Evolutionary conservation across 2,888 invertebrate species (phyloP).

Genomic region (Trissoscelio sp.): DNA sequence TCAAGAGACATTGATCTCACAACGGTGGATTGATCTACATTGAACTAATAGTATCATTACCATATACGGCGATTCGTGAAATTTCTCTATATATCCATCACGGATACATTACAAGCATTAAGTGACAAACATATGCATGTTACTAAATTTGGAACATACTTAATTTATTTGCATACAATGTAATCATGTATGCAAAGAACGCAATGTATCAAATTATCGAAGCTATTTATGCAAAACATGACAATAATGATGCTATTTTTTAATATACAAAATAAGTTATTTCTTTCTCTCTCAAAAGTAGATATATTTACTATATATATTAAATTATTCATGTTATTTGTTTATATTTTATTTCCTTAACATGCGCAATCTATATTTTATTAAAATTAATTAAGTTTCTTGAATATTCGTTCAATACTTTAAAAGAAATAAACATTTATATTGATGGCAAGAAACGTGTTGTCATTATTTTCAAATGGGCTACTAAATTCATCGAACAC

Average conservation of each 20-base stretch:
- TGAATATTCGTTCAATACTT: too few species aligned
- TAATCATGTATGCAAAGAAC: background rate
- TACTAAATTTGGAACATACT: background rate
- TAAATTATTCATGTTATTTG: too few species aligned
- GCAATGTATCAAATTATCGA: constrained; percentile 1
- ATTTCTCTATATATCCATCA: constrained; percentile 5
- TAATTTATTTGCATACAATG: constrained; percentile 11
- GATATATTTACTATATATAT: too few species aligned
- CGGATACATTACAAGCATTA: background rate
- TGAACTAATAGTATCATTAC: background rate
- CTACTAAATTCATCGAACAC: constrained; percentile 21
- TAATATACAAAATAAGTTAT: too few species aligned
- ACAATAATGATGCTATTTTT: background rate
- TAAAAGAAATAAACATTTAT: too few species aligned
- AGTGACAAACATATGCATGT: background rate
- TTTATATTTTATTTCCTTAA: too few species aligned
- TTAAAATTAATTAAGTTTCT: too few species aligned
- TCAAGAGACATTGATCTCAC: background rate
- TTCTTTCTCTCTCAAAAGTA: too few species aligned
- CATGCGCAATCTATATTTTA: too few species aligned
- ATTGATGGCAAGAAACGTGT: constrained; percentile 17
- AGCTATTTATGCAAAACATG: background rate
- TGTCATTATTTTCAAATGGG: constrained; percentile 26
- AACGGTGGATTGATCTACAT: background rate
- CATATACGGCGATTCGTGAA: background rate